Evolutionary conservation across 2,113 vertebrate genomes (phyloP), one percentile per base, ranked within the genome.

Genomic region (Telmatochromis bifrenatus): DNA sequence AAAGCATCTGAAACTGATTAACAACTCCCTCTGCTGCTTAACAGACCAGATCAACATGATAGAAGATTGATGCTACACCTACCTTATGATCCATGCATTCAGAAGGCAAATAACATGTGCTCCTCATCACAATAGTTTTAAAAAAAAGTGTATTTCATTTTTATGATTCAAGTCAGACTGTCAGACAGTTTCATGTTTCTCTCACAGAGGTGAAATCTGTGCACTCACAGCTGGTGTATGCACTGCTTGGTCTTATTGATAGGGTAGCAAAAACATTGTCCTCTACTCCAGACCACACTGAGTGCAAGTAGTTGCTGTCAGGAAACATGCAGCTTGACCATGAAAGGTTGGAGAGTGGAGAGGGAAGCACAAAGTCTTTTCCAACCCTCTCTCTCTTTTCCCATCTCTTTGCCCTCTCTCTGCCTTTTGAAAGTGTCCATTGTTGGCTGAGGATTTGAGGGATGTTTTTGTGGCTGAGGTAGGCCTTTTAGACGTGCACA

Each of bases 391-490:
- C 75, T 35, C 83, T 60, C 80, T 87, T 68, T n/a, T 42, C 23
- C 35, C n/a, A 37, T 65, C 75, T 82, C 82, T 93, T 42, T 90
- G 82, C 45, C 73, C 82, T 86, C 65, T 56, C 79, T 53, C 81
- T 23, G 7, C 85, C 84, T 91, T 89, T 91, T 91, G 88, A 90
- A 65, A 85, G 54, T 17, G 54, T 65, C 83, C 87, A 89, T 94
- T 94, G 94, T 94, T 92, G 89, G 84, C 84, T 35, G 90, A 84
- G 86, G 90, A 91, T 95, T 92, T 94, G 80, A 93, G 91, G 84
- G 75, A 49, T 85, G 89, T 70, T 83, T 86, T 86, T 91, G 84
- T 86, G 92, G 86, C 92, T 93, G 90, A 93, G 89, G 82, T 81
- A 77, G 86, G 83, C 85, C 75, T 91, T 94, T 95, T 89, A 94